Base-by-base conservation (phyloP, 2,888 invertebrate genomes). In the Leptinotarsa rubiginosa region DNA sequence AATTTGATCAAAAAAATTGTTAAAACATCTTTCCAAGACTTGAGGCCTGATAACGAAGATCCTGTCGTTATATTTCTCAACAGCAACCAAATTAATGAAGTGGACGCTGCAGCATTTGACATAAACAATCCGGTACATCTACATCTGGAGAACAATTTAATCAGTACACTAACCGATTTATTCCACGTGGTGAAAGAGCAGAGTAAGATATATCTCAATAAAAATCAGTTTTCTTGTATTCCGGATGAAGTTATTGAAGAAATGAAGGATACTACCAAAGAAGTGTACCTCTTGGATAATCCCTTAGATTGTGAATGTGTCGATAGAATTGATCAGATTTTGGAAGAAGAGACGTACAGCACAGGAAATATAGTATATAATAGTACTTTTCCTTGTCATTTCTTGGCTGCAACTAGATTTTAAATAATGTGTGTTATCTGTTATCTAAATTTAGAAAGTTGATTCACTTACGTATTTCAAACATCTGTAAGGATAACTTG, bases 261-360 rank as follows among this genome's bases (percentile, higher is more conserved):
- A 16, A 69, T 84, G 47, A 75, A 73, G 25, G 74, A 25, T 15
- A 78, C 74, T 1, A 68, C 75, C 0, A 80, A 80, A n/a, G 74
- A 74, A 16, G 47, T 84, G 65, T 75, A 81, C 65, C 49, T 82
- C 2, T 50, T 70, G 31, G 73, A 78, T 7, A 84, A 84, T 76
- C 84, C 84, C 1, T 54, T 85, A 4, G 66, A 69, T 16, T 85
- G 85, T 70, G 74, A 78, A 16, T 85, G 85, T 73, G 12, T 83
- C 16, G 74, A 80, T 47, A 80, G 76, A 22, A 74, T 83, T 25
- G 78, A 81, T 1, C 52, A 47, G 56, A 49, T 18, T 3, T 49
- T 64, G 20, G 64, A 62, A 16, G n/a, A 59, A n/a, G 69, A 69
- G 22, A 22, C 59, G 69, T 41, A 54, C 49, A 56, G 47, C 7